phyloP scores from a whole-genome alignment of 2,888 invertebrate genomes.

The Philereme transversata region DNA sequence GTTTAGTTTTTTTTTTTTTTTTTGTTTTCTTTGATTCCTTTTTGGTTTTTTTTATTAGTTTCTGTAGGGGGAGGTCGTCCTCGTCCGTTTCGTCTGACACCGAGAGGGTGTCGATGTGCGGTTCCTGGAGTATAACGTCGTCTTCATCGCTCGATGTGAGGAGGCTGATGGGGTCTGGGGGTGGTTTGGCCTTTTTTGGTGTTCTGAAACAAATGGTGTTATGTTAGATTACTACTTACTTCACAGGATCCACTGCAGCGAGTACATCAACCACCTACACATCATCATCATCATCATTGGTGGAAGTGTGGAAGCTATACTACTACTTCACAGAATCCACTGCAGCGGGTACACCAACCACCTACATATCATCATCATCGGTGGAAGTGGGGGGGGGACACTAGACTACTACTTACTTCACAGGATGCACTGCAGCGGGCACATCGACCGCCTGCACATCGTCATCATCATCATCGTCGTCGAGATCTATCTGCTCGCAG shows the following conservation, averaged over 20 bases:
- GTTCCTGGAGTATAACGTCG: conserved; percentile 72
- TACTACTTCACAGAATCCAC: neutral
- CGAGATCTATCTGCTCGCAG: conserved; percentile 36
- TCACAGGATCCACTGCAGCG: neutral
- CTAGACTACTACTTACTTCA: neutral
- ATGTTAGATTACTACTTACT: neutral
- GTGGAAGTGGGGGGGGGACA: too few relatives aligned
- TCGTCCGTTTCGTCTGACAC: conserved; percentile 73
- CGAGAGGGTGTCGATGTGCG: conserved; percentile 68
- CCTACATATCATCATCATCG: conserved; percentile 7
- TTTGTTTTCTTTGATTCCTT: conserved; percentile 32
- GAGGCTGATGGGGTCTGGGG: conserved; percentile 63
- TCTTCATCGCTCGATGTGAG: conserved; percentile 74
- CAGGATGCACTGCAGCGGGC: neutral
- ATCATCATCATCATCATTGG: conserved; percentile 8
- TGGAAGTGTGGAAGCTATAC: too few relatives aligned
- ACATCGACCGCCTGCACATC: neutral
- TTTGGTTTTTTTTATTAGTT: conserved; percentile 44
- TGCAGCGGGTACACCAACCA: neutral
- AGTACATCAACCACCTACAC: neutral
- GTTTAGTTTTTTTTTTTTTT: conserved; percentile 28
- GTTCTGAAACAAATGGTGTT: conserved; percentile 42
- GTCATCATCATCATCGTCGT: conserved; percentile 26
- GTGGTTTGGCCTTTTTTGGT: conserved; percentile 1
- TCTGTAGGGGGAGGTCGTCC: conserved; percentile 65